Evolutionary conservation across 2,113 vertebrate genomes (phyloP).

Genomic region (Leucopsar rothschildi): DNA sequence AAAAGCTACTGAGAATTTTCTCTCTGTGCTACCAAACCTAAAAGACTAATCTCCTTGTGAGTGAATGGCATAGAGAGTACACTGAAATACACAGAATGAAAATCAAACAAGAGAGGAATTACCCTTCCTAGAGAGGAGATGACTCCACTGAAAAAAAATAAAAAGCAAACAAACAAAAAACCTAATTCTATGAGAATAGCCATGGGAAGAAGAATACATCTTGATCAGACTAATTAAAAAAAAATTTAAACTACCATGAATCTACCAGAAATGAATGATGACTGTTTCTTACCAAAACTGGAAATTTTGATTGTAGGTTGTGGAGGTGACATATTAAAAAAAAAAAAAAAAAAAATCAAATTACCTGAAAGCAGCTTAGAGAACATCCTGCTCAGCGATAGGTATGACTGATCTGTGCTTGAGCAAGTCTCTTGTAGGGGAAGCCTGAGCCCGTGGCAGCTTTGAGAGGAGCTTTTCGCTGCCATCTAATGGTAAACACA

Average conservation of each 20-base stretch:
- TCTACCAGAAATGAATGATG: background rate
- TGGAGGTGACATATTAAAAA: background rate
- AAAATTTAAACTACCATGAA: background rate
- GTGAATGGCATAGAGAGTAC: background rate
- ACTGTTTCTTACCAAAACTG: background rate
- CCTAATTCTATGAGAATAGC: background rate
- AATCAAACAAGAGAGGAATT: background rate
- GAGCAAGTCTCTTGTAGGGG: background rate
- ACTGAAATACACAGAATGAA: background rate
- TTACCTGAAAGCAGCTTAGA: background rate
- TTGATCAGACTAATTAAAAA: background rate
- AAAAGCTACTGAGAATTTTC: background rate
- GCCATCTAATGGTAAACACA: constrained; percentile 37
- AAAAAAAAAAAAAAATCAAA: background rate
- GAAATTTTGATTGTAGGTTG: background rate
- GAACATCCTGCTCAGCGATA: rapidly evolving
- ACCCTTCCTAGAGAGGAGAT: background rate
- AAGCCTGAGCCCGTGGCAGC: background rate
- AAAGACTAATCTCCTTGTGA: background rate
- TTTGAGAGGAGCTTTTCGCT: background rate
- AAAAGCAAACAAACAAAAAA: background rate
- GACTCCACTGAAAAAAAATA: rapidly evolving
- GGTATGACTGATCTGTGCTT: rapidly evolving
- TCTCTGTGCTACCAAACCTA: background rate
- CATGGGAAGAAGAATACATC: background rate